A percentile compares a stretch with the other conserved stretches of the same genome.
Evolutionary conservation across 2,113 vertebrate species (phyloP).

Genomic region (Suncus etruscus): DNA sequence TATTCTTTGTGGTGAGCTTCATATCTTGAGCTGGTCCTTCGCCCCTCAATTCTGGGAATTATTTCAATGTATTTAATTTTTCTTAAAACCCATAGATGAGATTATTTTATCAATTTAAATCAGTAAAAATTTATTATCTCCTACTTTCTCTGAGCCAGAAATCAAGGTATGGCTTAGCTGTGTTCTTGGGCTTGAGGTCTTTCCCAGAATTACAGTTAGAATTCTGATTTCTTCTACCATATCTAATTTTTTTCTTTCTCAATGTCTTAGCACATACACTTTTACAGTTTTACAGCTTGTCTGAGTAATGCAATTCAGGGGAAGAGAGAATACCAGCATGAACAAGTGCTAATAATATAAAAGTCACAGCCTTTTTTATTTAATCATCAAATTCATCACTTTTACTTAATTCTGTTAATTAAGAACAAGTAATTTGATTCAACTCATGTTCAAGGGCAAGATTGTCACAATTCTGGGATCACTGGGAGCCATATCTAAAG

Average conservation of each 20-base stretch:
- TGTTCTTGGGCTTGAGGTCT: neutral
- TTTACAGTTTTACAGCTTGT: slow-evolving; percentile 11
- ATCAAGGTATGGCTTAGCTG: neutral
- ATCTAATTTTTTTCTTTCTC: neutral
- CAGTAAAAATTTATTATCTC: slow-evolving; percentile 29
- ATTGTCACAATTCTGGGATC: slow-evolving; percentile 6
- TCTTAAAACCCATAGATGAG: too few relatives aligned
- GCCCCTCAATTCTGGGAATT: too few relatives aligned
- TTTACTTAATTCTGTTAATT: slow-evolving; percentile 19
- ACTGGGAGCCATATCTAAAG: slow-evolving; percentile 34
- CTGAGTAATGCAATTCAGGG: neutral
- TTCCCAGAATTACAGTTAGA: neutral
- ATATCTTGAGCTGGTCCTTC: too few relatives aligned
- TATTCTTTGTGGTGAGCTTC: too few relatives aligned
- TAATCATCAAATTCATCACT: neutral
- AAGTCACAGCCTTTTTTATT: slow-evolving; percentile 26
- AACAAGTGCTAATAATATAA: neutral
- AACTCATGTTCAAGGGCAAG: neutral
- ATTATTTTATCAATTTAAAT: neutral
- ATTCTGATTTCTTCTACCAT: neutral
- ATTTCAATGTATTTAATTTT: too few relatives aligned
- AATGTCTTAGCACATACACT: neutral
- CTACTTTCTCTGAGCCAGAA: slow-evolving; percentile 22
- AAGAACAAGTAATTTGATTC: slow-evolving; percentile 14
- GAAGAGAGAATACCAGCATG: neutral